Conservation (phyloP, 2,113 vertebrate species). For the Phalacrocorax carbo region DNA sequence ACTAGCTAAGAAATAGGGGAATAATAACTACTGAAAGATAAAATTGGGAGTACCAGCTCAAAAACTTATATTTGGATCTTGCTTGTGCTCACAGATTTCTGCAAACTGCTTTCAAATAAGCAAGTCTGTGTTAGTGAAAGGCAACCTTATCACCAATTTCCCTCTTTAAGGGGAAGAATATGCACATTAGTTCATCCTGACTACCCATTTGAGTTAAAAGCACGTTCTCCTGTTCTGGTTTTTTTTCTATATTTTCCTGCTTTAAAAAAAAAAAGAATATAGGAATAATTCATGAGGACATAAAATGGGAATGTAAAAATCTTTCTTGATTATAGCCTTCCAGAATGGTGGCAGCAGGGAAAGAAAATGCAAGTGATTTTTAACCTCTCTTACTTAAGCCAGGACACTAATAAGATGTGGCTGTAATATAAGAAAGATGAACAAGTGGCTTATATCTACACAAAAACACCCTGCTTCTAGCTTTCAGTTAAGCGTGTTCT, state of each 20-base stretch:
- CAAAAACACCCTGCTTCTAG: background rate
- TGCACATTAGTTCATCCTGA: background rate
- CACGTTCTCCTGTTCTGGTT: accelerated
- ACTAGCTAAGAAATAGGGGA: background rate
- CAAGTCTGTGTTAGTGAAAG: background rate
- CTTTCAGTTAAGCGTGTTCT: background rate
- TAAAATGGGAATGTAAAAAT: background rate
- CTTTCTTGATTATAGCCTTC: background rate
- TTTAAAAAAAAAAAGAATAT: background rate
- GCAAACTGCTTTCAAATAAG: background rate
- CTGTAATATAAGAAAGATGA: background rate
- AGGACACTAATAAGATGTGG: background rate
- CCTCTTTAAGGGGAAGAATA: background rate
- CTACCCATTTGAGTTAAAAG: background rate
- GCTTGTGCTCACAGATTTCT: background rate
- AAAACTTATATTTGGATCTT: background rate
- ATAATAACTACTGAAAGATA: background rate
- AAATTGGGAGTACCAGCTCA: background rate
- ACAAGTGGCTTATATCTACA: background rate
- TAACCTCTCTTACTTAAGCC: background rate
- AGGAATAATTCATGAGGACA: background rate
- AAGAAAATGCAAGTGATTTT: background rate
- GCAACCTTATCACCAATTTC: background rate
- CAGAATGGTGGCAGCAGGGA: background rate
- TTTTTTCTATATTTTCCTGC: background rate